These are phyloP conservation scores for Spodoptera frugiperda DNA, from an alignment of 1,140 invertebrate species.

Conservation along the genomic window DNA sequence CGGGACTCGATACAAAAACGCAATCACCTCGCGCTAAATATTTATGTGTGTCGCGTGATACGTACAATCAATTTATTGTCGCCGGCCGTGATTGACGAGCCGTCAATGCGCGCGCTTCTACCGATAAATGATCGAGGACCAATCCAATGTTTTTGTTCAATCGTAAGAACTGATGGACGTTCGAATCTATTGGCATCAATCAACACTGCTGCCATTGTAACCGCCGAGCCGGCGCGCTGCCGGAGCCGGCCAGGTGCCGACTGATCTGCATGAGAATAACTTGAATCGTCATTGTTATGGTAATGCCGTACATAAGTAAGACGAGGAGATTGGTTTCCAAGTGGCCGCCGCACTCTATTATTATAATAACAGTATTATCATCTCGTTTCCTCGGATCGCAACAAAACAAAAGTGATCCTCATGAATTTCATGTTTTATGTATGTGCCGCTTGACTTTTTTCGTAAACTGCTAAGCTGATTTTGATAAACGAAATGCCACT, in stretches of 20 bases:
- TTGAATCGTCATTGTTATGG: neutral
- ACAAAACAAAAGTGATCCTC: constrained; percentile 23
- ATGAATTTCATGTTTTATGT: constrained; percentile 39
- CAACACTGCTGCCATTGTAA: constrained; percentile 5
- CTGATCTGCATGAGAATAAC: constrained; percentile 26
- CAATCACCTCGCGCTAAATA: constrained; percentile 22
- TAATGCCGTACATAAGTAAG: constrained; percentile 1
- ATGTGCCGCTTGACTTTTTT: constrained; percentile 19
- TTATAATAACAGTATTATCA: neutral
- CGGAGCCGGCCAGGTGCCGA: neutral
- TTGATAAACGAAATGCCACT: constrained; percentile 37
- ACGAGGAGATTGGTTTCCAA: constrained; percentile 15
- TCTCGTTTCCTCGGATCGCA: neutral
- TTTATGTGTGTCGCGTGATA: constrained; percentile 25
- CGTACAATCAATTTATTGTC: constrained; percentile 40
- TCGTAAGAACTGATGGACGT: constrained; percentile 34
- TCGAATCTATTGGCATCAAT: constrained; percentile 31
- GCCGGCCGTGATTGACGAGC: constrained; percentile 22
- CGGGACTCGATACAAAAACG: neutral
- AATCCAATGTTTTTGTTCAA: constrained; percentile 43
- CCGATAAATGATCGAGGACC: constrained; percentile 37
- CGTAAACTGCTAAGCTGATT: constrained; percentile 44
- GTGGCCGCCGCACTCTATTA: neutral
- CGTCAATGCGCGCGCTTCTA: constrained; percentile 32
- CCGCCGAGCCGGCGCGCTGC: neutral